Conservation (phyloP, 2,888 invertebrate genomes). For the Notocelia uddmanniana region DNA sequence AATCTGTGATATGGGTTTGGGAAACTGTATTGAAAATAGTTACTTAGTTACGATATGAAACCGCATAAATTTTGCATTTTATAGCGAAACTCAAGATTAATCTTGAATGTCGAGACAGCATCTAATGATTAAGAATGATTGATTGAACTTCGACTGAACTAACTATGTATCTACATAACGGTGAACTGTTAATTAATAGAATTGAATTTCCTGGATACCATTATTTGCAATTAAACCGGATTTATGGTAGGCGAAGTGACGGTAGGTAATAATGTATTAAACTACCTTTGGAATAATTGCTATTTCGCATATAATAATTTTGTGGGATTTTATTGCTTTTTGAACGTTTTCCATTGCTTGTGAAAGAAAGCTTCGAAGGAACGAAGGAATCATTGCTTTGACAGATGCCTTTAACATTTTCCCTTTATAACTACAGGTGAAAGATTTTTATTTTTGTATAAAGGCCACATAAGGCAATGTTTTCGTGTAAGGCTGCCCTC, state of each 20-base stretch:
- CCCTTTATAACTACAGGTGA: too few relatives aligned
- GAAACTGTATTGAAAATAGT: too few relatives aligned
- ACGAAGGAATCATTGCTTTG: too few relatives aligned
- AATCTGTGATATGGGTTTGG: too few relatives aligned
- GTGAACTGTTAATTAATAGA: not conserved
- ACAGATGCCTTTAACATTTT: too few relatives aligned
- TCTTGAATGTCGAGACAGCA: not conserved
- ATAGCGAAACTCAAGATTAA: not conserved
- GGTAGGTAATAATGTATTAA: not conserved
- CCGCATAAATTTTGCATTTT: not conserved
- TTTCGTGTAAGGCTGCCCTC: too few relatives aligned
- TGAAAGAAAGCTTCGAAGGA: too few relatives aligned
- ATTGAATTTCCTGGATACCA: not conserved
- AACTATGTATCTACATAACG: not conserved
- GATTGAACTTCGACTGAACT: not conserved
- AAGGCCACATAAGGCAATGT: too few relatives aligned
- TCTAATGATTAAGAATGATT: not conserved
- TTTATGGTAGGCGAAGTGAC: not conserved
- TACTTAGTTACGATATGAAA: not conserved
- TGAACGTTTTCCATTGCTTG: too few relatives aligned
- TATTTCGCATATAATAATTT: too few relatives aligned
- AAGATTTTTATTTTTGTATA: too few relatives aligned
- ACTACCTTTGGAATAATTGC: not conserved
- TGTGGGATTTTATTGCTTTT: too few relatives aligned
- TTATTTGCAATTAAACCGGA: constrained; percentile 11